Percentiles rank a stretch among this genome's conserved stretches.
Evolutionary conservation across 2,888 invertebrate species (phyloP).

Genomic region (Caenorhabditis zanzibari): DNA sequence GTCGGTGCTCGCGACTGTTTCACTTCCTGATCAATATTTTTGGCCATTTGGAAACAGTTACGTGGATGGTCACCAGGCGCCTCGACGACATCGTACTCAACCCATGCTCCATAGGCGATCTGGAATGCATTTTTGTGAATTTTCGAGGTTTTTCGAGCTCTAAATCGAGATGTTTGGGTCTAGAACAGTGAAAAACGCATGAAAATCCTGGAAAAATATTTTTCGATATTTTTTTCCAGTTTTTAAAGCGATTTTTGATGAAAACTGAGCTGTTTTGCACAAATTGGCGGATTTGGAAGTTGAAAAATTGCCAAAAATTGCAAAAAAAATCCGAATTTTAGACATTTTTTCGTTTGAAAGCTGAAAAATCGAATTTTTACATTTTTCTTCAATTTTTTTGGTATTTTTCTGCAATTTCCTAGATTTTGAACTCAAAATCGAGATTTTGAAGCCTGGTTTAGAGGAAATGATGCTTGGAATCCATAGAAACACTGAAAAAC

Average conservation of each 20-base stretch:
- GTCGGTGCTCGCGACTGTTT: slow-evolving; percentile 9
- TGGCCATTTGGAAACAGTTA: slow-evolving; percentile 3
- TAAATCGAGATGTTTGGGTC: not conserved
- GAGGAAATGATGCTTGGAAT: not conserved
- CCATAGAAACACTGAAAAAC: too few species aligned
- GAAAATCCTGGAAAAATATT: not conserved
- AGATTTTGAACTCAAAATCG: not conserved
- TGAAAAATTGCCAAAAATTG: not conserved
- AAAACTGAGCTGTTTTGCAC: too few species aligned
- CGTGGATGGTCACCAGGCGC: not conserved
- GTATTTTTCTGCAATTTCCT: not conserved
- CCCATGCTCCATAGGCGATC: slow-evolving; percentile 21
- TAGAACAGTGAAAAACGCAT: not conserved
- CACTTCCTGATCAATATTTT: not conserved
- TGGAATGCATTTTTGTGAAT: too few species aligned
- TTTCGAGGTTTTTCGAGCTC: not conserved
- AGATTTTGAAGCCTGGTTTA: not conserved
- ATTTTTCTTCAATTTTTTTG: not conserved
- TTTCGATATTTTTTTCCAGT: too few species aligned
- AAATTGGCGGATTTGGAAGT: too few species aligned
- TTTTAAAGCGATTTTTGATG: too few species aligned
- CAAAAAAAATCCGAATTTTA: too few species aligned
- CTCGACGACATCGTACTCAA: slow-evolving; percentile 7
- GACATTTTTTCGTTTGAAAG: too few species aligned
- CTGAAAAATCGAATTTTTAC: too few species aligned